Evolutionary conservation across 1,140 invertebrate genomes (phyloP).

Genomic region (Aphelenchoides besseyi): DNA sequence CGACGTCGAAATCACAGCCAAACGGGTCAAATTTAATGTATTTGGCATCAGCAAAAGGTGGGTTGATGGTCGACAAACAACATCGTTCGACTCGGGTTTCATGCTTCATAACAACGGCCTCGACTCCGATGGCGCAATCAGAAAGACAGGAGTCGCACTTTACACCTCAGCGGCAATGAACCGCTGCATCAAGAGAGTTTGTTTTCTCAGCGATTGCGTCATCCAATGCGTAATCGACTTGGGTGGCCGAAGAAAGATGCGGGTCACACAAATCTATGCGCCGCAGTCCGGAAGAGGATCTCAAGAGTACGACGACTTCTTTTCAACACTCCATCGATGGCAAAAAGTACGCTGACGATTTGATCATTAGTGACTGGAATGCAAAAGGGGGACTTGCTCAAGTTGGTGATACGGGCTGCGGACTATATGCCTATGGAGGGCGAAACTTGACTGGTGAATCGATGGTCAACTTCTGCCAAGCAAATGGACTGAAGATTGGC

Average conservation of each 20-base stretch:
- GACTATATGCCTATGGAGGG: neutral
- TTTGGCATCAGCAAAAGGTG: neutral
- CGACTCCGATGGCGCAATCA: neutral
- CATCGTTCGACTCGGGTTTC: neutral
- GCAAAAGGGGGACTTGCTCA: neutral
- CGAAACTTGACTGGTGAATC: conserved; percentile 15
- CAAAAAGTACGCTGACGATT: neutral
- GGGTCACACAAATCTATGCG: conserved; percentile 23
- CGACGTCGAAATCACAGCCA: neutral
- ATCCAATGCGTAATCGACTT: neutral
- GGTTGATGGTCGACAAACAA: neutral
- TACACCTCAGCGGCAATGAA: neutral
- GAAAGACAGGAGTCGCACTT: neutral
- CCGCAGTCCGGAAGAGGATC: conserved; percentile 12
- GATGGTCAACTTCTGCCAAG: conserved; percentile 22
- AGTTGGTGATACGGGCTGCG: too few species aligned
- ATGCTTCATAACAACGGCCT: neutral
- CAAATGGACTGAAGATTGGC: conserved; percentile 8
- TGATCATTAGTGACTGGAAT: conserved; percentile 26
- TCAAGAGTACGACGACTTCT: conserved; percentile 22
- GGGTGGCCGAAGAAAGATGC: neutral
- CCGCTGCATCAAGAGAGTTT: neutral
- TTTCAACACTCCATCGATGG: conserved; percentile 16
- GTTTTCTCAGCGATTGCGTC: neutral
- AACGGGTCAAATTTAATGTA: neutral